phyloP scores from a whole-genome alignment of 1,140 invertebrate species.

The Ridgeia piscesae region DNA sequence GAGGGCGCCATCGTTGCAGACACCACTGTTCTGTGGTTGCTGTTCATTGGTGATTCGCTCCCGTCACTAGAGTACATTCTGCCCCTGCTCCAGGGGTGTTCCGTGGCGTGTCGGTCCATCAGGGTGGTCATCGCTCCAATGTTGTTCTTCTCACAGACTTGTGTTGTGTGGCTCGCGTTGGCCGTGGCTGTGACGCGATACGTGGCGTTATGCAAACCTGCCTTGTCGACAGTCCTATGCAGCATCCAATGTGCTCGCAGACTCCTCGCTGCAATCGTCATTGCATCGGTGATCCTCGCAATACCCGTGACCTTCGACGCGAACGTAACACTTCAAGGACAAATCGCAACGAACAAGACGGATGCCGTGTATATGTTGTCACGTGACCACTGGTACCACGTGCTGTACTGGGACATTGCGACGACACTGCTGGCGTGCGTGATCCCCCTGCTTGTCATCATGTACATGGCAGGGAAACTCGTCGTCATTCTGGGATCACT shows the following conservation, averaged over 20 bases:
- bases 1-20: slow-evolving; percentile 14
- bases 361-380: not conserved
- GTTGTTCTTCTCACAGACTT: slow-evolving; percentile 14
- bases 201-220: slow-evolving; percentile 10
- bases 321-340: not conserved
- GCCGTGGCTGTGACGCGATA: not conserved
- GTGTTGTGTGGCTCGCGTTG: slow-evolving; percentile 17
- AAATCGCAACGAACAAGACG: not conserved
- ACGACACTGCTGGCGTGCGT: not conserved
- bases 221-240: not conserved
- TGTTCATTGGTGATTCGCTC: slow-evolving; percentile 18
- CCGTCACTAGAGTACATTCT: slow-evolving; percentile 17
- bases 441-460: not conserved
- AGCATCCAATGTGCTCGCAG: not conserved
- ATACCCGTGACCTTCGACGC: slow-evolving; percentile 16
- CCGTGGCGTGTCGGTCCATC: not conserved
- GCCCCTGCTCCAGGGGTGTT: slow-evolving; percentile 17
- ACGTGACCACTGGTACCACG: slow-evolving; percentile 15
- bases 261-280: not conserved
- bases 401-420: not conserved
- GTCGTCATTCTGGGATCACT: slow-evolving; percentile 9
- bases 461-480: not conserved
- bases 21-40: slow-evolving; percentile 13
- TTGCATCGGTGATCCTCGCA: not conserved
- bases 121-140: slow-evolving; percentile 10